Conservation (phyloP, 2,797 vertebrate species). For the Leucoraja ocellata region DNA sequence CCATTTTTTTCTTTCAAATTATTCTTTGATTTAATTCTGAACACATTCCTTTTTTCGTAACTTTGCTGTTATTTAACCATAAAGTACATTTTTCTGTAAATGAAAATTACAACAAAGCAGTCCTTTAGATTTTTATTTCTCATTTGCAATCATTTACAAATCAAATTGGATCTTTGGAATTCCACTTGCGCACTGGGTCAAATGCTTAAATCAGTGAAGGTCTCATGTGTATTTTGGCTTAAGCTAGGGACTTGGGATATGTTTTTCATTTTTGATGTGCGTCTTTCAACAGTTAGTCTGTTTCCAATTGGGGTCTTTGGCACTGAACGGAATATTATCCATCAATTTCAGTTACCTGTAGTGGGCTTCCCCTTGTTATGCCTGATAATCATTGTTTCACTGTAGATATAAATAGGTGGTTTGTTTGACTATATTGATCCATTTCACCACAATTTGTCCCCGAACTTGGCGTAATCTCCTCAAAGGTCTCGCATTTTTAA, state of each 20-base stretch:
- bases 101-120: background rate
- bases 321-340: background rate
- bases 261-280: background rate
- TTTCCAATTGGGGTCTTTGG: background rate
- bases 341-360: background rate
- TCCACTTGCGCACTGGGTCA: background rate
- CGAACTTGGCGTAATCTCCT: background rate
- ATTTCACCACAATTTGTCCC: background rate
- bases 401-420: background rate
- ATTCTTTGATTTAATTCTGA: background rate
- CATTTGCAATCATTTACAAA: background rate
- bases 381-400: background rate
- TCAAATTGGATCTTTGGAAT: background rate
- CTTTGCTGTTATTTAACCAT: background rate
- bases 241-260: background rate
- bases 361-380: background rate
- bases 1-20: background rate
- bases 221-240: background rate
- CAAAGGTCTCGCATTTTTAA: background rate
- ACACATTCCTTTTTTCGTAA: background rate
- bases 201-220: background rate
- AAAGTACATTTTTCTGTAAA: background rate
- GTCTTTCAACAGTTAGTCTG: conserved; percentile 2
- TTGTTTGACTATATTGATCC: background rate
- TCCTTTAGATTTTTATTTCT: background rate